These are phyloP conservation scores for Glaucidium brasilianum DNA, from an alignment of 2,113 vertebrate species.

Conservation along the genomic window DNA sequence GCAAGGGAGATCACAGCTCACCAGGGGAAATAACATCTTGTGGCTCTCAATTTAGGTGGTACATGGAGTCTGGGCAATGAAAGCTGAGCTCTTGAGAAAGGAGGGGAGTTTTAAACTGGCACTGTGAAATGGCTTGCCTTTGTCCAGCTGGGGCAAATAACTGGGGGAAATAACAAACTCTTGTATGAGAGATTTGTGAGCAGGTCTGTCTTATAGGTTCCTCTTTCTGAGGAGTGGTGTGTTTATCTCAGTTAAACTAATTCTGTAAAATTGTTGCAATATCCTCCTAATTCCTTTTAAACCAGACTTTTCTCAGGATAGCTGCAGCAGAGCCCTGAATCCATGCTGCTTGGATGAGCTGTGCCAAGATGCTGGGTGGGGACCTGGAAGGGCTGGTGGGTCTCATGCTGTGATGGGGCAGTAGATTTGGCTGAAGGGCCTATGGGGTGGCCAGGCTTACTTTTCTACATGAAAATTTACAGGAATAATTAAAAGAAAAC, in stretches of 20 bases:
- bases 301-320: not conserved
- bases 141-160: not conserved
- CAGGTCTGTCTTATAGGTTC: not conserved
- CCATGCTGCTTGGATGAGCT: fast-evolving
- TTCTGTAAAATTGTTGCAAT: not conserved
- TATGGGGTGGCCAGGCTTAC: not conserved
- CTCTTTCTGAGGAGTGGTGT: not conserved
- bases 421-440: not conserved
- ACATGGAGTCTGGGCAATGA: not conserved
- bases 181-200: not conserved
- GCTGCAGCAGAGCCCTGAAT: not conserved
- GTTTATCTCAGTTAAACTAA: not conserved
- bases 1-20: not conserved
- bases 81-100: not conserved
- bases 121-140: not conserved
- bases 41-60: not conserved
- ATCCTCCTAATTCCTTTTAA: conserved; percentile 13
- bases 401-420: not conserved
- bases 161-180: not conserved
- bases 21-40: not conserved
- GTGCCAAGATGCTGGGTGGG: not conserved
- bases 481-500: not conserved
- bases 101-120: not conserved
- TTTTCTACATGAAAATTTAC: not conserved
- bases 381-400: not conserved